Evolutionary conservation across 2,888 invertebrate genomes (phyloP).

Genomic region (Diarsia mendica): DNA sequence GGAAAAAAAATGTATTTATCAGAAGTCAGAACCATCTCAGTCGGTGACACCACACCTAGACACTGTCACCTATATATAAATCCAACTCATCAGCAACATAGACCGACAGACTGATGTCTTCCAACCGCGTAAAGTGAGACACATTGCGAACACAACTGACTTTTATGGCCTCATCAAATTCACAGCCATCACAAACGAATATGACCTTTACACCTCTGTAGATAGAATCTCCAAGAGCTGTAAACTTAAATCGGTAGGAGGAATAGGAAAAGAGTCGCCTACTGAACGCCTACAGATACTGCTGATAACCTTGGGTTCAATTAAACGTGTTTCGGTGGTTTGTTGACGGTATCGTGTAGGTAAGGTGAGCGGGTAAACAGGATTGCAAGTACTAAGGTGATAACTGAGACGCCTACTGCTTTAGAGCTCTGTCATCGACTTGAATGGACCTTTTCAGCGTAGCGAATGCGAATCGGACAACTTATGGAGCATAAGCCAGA

Average conservation of each 20-base stretch:
- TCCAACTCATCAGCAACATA: slow-evolving; percentile 23
- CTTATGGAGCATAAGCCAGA: no score
- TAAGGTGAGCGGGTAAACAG: slow-evolving; percentile 29
- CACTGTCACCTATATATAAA: neutral
- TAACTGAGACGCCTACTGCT: slow-evolving; percentile 33
- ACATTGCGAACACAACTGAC: slow-evolving; percentile 52
- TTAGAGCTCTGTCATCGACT: slow-evolving; percentile 15
- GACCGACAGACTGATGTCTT: slow-evolving; percentile 24
- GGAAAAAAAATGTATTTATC: no score
- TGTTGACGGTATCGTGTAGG: slow-evolving; percentile 6
- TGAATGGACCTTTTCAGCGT: slow-evolving; percentile 7
- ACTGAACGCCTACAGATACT: slow-evolving; percentile 44
- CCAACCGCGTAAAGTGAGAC: slow-evolving; percentile 62
- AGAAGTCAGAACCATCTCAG: neutral
- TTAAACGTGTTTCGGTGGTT: slow-evolving; percentile 49
- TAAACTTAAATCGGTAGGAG: slow-evolving; percentile 32
- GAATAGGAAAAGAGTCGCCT: slow-evolving; percentile 57
- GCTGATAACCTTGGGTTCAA: slow-evolving; percentile 37
- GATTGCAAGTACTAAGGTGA: slow-evolving; percentile 17
- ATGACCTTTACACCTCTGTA: slow-evolving; percentile 5
- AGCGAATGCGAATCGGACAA: no score
- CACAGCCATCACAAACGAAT: slow-evolving; percentile 2
- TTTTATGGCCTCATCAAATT: slow-evolving; percentile 47
- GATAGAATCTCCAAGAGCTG: slow-evolving; percentile 8
- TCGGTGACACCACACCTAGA: neutral